Percentiles rank a stretch among this genome's conserved stretches.
Evolutionary conservation across 2,888 invertebrate species (phyloP).

Genomic region (Caenorhabditis macrosperma): DNA sequence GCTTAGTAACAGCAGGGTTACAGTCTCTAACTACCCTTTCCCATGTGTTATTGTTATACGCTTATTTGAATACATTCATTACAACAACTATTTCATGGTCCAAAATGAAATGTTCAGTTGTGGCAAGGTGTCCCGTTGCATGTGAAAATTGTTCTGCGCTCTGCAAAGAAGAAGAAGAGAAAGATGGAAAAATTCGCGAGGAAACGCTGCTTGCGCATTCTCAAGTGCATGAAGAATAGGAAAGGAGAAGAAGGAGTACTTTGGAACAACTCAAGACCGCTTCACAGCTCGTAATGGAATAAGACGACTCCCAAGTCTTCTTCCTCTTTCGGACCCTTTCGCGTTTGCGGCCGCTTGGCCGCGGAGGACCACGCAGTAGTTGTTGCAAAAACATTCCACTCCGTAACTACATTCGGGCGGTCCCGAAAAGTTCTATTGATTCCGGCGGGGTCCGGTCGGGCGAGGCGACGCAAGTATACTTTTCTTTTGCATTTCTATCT

Average conservation of each 20-base stretch:
- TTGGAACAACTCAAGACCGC: constrained; percentile 58
- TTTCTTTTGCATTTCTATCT: constrained; percentile 34
- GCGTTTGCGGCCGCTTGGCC: background rate
- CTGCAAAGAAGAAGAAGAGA: background rate
- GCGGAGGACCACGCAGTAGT: background rate
- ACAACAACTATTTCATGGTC: constrained; percentile 13
- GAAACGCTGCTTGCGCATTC: constrained; percentile 15
- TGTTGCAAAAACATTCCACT: constrained; percentile 48
- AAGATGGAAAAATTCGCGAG: background rate
- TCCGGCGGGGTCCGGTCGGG: background rate
- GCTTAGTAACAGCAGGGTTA: constrained; percentile 8
- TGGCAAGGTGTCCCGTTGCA: background rate
- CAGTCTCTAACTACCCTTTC: too few species aligned
- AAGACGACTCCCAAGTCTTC: constrained; percentile 53
- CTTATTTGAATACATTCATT: background rate
- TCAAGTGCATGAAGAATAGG: constrained; percentile 36
- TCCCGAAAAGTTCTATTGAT: constrained; percentile 6
- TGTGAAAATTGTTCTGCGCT: background rate
- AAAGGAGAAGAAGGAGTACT: constrained; percentile 34
- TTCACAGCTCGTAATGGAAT: constrained; percentile 58
- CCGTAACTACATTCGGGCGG: constrained; percentile 37
- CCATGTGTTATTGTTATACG: constrained; percentile 10
- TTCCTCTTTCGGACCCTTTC: too few species aligned
- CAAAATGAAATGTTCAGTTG: constrained; percentile 21
- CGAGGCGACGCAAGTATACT: background rate